phyloP scores from a whole-genome alignment of 2,797 vertebrate genomes.

The Catostomus latipinnis region DNA sequence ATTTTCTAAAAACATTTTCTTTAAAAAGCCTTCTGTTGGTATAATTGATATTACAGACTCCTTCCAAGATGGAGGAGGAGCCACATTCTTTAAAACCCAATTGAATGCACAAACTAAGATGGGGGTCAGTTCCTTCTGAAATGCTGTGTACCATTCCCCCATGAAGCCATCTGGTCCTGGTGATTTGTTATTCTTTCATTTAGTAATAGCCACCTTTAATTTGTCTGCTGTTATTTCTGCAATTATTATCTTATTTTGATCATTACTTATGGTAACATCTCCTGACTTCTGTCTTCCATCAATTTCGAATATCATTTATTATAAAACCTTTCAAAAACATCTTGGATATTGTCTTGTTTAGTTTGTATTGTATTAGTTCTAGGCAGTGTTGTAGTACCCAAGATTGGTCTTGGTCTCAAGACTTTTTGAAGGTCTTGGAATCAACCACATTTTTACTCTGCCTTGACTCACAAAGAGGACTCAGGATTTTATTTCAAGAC shows the following conservation, averaged over 20 bases:
- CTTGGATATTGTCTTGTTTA: constrained; percentile 3
- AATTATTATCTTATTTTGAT: background rate
- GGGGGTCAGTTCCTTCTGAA: background rate
- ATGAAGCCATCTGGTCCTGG: constrained; percentile 13
- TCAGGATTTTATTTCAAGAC: background rate
- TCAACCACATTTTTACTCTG: too few relatives aligned
- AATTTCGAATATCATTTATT: background rate
- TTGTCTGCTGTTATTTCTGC: background rate
- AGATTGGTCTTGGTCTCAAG: too few relatives aligned
- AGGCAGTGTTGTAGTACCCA: too few relatives aligned
- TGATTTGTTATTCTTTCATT: constrained; percentile 3
- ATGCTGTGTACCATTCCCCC: background rate
- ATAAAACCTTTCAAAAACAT: background rate
- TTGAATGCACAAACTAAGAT: background rate
- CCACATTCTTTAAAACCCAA: background rate
- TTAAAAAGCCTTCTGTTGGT: background rate
- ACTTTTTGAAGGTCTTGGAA: too few relatives aligned
- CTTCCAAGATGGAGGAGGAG: background rate
- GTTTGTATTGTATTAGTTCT: background rate
- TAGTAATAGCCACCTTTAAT: background rate
- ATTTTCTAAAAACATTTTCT: too few relatives aligned
- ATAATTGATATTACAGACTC: background rate
- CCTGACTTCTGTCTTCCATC: background rate
- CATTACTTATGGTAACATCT: background rate
- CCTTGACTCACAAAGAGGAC: background rate